Percentiles rank a stretch among this genome's conserved stretches.
phyloP scores from a whole-genome alignment of 2,113 vertebrate genomes.

The Archocentrus centrarchus region DNA sequence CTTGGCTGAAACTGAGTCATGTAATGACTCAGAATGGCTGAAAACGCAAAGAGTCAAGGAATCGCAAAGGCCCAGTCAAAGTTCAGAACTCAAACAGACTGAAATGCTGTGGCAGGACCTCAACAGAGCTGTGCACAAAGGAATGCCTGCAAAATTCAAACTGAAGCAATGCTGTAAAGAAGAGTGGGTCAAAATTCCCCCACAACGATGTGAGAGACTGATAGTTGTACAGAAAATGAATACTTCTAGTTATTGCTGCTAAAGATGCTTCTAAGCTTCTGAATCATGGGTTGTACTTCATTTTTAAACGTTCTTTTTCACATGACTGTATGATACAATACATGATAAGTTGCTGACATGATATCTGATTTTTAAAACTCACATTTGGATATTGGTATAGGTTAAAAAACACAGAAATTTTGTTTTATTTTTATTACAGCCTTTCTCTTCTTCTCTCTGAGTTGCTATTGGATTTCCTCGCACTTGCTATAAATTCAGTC shows the following conservation, averaged over 20 bases:
- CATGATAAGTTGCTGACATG: not conserved
- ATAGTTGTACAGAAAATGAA: too few relatives aligned
- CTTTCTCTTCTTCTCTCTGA: not conserved
- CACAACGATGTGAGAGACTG: not conserved
- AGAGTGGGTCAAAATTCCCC: not conserved
- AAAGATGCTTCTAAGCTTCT: too few relatives aligned
- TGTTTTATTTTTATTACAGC: not conserved
- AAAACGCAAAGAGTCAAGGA: not conserved
- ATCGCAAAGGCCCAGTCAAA: too few relatives aligned
- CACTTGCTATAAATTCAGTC: not conserved
- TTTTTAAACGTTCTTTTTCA: too few relatives aligned
- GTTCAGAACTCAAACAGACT: not conserved
- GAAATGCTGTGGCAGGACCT: not conserved
- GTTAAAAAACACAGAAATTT: not conserved
- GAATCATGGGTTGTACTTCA: too few relatives aligned
- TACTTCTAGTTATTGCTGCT: too few relatives aligned
- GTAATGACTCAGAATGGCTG: not conserved
- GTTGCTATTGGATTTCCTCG: not conserved
- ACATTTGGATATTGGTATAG: not conserved
- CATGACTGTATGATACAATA: too few relatives aligned
- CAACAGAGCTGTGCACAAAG: not conserved
- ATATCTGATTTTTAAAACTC: not conserved
- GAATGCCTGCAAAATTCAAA: not conserved
- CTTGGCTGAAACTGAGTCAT: not conserved
- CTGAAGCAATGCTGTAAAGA: not conserved